Base-by-base conservation (phyloP, 1,140 invertebrate genomes). In the Zaprionus camerounensis region DNA sequence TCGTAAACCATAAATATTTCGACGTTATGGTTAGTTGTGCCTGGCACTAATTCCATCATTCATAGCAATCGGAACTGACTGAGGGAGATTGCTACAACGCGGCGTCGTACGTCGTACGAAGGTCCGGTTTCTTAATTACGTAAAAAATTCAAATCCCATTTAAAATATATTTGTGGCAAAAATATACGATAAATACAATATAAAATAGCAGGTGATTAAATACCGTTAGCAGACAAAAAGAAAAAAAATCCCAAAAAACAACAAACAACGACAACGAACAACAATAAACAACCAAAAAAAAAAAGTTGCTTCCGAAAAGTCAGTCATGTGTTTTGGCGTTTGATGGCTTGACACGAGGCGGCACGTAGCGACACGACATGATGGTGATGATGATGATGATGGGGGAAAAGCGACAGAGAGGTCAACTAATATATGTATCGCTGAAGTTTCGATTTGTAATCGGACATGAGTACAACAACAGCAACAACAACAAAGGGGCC, bases 71-170 rank as follows among this genome's bases (percentile, higher is more conserved):
- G 66, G 31, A 66, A 34, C 61, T 61, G 22, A 38, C 36, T 20
- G 44, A 64, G 57, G 51, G 7, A 22, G 51, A 53, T 11, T 53
- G 51, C 51, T 26, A 56, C 53, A 26, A 31, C 26, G 53, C 22
- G 7, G 17, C 2, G 15, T 15, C 38, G 38, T n/a, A n/a, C 15
- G 31, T 11, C n/a, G 6, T 55, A 17, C 3, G 26, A 36, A 81
- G 81, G 81, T 88, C 84, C 84, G 84, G 84, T 88, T 90, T 88
- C 61, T 44, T 41, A 62, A 79, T 90, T 90, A 84, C 84, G 84
- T 88, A 84, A 81, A 87, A 85, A 76, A 70, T 61, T 71, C 78
- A 58, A 86, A 87, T 86, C 73, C 59, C 44, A 75, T 64, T 72
- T 80, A 71, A 86, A 86, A 71, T 62, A 74, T 82, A 80, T 82